Percentiles rank a stretch among this genome's conserved stretches.
Evolutionary conservation across 2,888 invertebrate genomes (phyloP).

Genomic region (Pristionchus fissidentatus): DNA sequence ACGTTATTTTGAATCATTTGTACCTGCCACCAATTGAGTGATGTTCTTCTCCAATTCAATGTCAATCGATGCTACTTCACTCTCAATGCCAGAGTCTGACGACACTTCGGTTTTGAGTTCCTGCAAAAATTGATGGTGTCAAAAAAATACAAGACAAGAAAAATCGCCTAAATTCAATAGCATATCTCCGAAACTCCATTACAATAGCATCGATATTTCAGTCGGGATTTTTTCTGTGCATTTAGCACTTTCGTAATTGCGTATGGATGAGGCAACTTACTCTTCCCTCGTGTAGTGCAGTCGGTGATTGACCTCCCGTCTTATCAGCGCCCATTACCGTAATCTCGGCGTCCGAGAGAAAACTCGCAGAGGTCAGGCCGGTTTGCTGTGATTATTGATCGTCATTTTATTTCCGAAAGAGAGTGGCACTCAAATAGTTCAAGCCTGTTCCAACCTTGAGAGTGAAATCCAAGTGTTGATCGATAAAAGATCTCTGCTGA

Average conservation of each 20-base stretch:
- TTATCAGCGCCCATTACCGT: neutral
- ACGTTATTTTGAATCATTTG: neutral
- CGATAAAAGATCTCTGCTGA: slow-evolving; percentile 66
- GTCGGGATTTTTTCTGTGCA: too few species aligned
- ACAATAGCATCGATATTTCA: too few species aligned
- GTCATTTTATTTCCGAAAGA: too few species aligned
- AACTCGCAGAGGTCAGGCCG: slow-evolving; percentile 55
- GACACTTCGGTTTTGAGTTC: neutral
- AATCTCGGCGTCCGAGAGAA: slow-evolving; percentile 42
- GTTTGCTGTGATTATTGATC: slow-evolving; percentile 24
- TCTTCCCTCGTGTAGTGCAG: neutral
- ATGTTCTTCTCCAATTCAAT: slow-evolving; percentile 25
- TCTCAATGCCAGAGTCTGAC: neutral
- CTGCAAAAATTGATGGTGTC: neutral
- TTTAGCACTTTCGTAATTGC: too few species aligned
- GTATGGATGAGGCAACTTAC: too few species aligned
- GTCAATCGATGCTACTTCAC: neutral
- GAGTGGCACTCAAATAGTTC: neutral
- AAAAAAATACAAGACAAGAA: too few species aligned
- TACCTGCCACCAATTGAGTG: neutral
- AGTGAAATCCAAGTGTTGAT: slow-evolving; percentile 66
- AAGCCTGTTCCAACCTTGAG: neutral
- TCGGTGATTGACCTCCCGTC: neutral
- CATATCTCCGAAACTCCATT: too few species aligned
- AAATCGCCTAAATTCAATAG: too few species aligned